phyloP scores from a whole-genome alignment of 2,113 vertebrate species.

The Chrysemys picta region DNA sequence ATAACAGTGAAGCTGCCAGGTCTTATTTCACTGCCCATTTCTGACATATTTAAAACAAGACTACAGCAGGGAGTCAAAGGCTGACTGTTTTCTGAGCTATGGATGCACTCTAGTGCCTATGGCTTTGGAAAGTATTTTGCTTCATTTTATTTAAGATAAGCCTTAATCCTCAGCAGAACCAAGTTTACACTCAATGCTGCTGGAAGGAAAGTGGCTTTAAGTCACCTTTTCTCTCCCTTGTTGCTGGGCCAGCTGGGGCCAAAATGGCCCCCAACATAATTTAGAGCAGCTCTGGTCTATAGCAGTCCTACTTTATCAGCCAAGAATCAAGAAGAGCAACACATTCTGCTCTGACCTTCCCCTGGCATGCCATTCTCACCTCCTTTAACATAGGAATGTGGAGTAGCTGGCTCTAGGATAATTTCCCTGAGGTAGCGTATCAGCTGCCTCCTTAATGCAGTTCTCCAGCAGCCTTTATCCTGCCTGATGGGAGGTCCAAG shows the following conservation, averaged over 20 bases:
- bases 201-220: background rate
- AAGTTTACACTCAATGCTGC: background rate
- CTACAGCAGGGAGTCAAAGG: background rate
- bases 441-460: rapidly evolving
- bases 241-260: background rate
- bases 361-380: rapidly evolving
- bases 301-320: background rate
- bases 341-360: background rate
- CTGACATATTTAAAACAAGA: constrained; percentile 50
- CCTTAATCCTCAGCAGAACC: background rate
- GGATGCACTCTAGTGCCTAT: background rate
- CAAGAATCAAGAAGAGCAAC: background rate
- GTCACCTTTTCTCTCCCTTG: background rate
- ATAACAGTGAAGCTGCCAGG: constrained; percentile 38
- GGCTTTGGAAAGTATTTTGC: background rate
- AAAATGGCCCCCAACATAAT: background rate
- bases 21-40: constrained; percentile 30
- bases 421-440: too few relatives aligned
- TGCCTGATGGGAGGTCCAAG: background rate
- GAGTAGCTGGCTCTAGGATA: background rate
- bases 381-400: background rate
- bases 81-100: background rate
- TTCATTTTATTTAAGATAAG: background rate
- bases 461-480: background rate
- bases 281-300: background rate